Evolutionary conservation across 30 jellyfish, hydroid and myxozoan genomes (phyloP), one percentile per base, ranked within the genome.

Genomic region (Chrysaora quinquecirrha): DNA sequence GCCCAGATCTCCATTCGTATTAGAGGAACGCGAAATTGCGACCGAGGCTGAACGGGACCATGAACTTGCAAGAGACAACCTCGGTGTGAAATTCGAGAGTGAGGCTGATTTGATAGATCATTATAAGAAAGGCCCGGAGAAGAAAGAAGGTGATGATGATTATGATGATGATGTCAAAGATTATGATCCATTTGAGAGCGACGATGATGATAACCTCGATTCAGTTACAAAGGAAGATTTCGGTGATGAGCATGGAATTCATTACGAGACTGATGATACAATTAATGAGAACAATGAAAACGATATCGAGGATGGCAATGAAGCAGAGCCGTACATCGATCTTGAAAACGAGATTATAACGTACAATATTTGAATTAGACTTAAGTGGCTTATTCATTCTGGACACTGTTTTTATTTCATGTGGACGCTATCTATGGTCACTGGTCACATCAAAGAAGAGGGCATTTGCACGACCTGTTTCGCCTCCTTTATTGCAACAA

Each of bases 11-110:
- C 25, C 68, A 10, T 9, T 25, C 24, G 12, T 25, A 3, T 19
- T 10, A 4, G 29, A 20, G 24, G 27, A 52, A 25, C 12, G 25
- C 68, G 68, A 52, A 19, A 19, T 30, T 10, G 31, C 14, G 9
- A 1, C 71, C 49, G 71, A 25, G 30, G 73, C 64, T 19, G 47
- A 30, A 9, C 80, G 32, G 0, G 82, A 62, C 1, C 73, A 65
- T 1, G 85, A 82, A 56, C 24, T 27, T 12, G 92, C 80, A 31
- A 50, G 49, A 61, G 73, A n/a, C 2, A 70, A 69, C 20, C 79
- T 82, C 31, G 92, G 92, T 19, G 30, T 68, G 77, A 71, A 60
- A 27, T 82, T 82, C 34, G 92, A 82, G 48, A 82, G 92, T 79
- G 92, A 82, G 33, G 54, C 32, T 24, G 92, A 82, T 75, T 75